Conservation (phyloP, 2,888 invertebrate genomes). For the Nomada fucata region DNA sequence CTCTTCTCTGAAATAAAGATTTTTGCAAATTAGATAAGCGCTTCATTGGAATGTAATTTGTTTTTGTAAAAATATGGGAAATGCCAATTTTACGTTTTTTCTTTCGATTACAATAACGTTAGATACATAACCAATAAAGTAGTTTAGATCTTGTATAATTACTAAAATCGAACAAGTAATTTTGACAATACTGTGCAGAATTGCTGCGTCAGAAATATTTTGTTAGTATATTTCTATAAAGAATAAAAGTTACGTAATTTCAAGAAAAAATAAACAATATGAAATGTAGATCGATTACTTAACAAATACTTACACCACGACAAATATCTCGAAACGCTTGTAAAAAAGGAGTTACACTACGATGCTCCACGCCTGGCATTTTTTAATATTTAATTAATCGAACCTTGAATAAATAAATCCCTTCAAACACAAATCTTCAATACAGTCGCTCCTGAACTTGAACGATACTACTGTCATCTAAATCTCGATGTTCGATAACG, state of each 20-base stretch:
- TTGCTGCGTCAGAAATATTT: too few relatives aligned
- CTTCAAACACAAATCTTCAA: neutral
- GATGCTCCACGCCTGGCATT: constrained; percentile 59
- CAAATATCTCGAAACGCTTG: constrained; percentile 42
- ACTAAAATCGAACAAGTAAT: too few relatives aligned
- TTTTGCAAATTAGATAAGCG: too few relatives aligned
- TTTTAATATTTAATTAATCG: constrained; percentile 7
- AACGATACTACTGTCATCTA: constrained; percentile 10
- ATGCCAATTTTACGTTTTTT: too few relatives aligned
- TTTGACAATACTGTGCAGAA: too few relatives aligned
- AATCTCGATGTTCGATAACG: constrained; percentile 12
- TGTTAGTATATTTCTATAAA: neutral
- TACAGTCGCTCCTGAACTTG: neutral
- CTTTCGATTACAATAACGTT: too few relatives aligned
- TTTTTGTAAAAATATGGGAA: too few relatives aligned
- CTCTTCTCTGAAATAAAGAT: constrained; percentile 36
- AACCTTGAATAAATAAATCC: constrained; percentile 6
- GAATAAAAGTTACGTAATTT: constrained; percentile 27
- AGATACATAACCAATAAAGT: too few relatives aligned
- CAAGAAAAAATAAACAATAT: constrained; percentile 19
- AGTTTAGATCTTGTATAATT: too few relatives aligned
- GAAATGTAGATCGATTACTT: neutral
- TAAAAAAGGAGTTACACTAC: constrained; percentile 61
- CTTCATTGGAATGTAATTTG: too few relatives aligned
- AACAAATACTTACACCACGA: constrained; percentile 71